These are phyloP conservation scores for Artemisiospiza belli DNA, from an alignment of 2,113 vertebrate genomes.

Conservation along the genomic window DNA sequence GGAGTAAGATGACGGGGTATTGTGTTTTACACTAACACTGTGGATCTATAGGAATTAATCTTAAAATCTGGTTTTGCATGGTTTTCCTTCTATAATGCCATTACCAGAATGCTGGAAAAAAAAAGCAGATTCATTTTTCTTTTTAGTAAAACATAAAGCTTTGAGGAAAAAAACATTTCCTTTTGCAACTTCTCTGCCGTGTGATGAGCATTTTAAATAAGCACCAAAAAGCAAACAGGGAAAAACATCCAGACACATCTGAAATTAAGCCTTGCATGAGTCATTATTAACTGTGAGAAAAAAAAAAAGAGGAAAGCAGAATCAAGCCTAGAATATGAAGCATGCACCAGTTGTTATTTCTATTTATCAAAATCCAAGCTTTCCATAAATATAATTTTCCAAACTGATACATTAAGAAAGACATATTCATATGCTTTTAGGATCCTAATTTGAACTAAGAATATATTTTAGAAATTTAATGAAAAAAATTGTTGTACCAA, in stretches of 20 bases:
- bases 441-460: not conserved
- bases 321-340: not conserved
- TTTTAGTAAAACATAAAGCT: not conserved
- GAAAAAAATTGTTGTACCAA: not conserved
- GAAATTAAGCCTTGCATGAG: not conserved
- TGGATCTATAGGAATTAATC: not conserved
- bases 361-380: not conserved
- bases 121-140: not conserved
- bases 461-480: not conserved
- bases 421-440: rapidly evolving
- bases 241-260: not conserved
- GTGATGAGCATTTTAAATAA: not conserved
- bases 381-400: not conserved
- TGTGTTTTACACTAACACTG: not conserved
- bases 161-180: not conserved
- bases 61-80: not conserved
- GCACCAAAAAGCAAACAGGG: not conserved
- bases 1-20: not conserved
- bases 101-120: not conserved
- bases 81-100: not conserved
- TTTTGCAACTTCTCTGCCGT: not conserved
- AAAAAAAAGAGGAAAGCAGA: not conserved
- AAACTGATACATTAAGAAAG: not conserved
- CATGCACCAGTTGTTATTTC: not conserved
- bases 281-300: not conserved